Conservation (phyloP, 2,113 vertebrate genomes). For the Ceratotherium simum region DNA sequence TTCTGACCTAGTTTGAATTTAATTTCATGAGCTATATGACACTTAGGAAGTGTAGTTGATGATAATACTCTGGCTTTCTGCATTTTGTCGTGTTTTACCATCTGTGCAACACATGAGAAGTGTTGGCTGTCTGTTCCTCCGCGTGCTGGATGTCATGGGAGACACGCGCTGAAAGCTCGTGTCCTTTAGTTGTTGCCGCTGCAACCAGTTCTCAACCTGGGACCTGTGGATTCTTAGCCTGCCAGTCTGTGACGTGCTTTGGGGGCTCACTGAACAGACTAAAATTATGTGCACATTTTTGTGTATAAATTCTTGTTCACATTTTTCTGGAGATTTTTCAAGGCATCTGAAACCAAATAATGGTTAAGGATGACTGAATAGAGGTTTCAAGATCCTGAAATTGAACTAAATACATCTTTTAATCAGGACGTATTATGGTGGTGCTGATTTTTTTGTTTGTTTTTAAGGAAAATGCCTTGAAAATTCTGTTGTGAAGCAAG, state of each 20-base stretch:
- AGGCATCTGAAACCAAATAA: neutral
- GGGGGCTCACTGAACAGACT: neutral
- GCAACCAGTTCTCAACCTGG: neutral
- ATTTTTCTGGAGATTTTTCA: slow-evolving; percentile 54
- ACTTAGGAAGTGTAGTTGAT: slow-evolving; percentile 17
- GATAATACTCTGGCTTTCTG: neutral
- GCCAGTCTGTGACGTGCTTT: neutral
- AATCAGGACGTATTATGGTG: neutral
- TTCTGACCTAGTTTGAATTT: slow-evolving; percentile 14
- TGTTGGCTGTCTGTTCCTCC: neutral
- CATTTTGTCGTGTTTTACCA: slow-evolving; percentile 9
- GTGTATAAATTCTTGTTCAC: neutral
- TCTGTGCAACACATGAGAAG: slow-evolving; percentile 50
- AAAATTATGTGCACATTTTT: neutral
- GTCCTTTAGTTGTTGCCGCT: neutral
- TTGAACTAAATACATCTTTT: neutral
- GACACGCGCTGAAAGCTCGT: neutral
- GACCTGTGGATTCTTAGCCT: neutral
- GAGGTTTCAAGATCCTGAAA: slow-evolving; percentile 4
- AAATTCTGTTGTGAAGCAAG: slow-evolving; percentile 39
- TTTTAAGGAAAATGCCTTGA: slow-evolving; percentile 48
- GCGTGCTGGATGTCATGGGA: neutral
- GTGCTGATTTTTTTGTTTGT: neutral
- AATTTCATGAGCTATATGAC: slow-evolving; percentile 37
- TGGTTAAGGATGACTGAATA: neutral